Conservation (phyloP, 2,797 vertebrate species). For the Momotus momota region DNA sequence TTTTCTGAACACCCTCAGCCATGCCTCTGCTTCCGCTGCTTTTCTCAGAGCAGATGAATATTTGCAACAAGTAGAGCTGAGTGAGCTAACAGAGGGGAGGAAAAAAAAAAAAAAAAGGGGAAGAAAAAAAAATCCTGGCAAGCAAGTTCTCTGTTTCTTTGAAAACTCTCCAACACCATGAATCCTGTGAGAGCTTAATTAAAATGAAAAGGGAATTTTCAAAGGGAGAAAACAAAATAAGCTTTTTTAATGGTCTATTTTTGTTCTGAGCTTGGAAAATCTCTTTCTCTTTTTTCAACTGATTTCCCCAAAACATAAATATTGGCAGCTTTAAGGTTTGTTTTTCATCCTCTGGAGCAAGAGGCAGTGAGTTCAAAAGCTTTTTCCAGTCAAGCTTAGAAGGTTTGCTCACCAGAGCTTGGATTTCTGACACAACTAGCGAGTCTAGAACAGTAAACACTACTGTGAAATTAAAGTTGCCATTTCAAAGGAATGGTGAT, state of each 20-base stretch:
- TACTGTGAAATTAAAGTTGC: conserved; percentile 23
- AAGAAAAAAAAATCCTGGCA: conserved; percentile 25
- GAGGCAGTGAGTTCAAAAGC: conserved; percentile 60
- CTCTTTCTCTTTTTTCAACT: conserved; percentile 47
- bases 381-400: conserved; percentile 42
- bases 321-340: conserved; percentile 65
- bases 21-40: background rate
- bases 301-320: conserved; percentile 63
- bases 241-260: conserved; percentile 55
- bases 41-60: conserved; percentile 22
- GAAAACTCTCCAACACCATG: conserved; percentile 57
- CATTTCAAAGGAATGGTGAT: conserved; percentile 32
- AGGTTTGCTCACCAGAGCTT: conserved; percentile 26
- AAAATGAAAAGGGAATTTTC: conserved; percentile 57
- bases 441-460: conserved; percentile 38
- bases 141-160: conserved; percentile 51
- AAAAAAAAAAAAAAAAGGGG: background rate
- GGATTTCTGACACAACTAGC: conserved; percentile 38
- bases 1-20: background rate
- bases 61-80: conserved; percentile 55
- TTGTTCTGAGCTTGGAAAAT: conserved; percentile 59
- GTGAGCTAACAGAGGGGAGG: background rate
- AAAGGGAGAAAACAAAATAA: conserved; percentile 52
- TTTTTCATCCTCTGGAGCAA: conserved; percentile 65
- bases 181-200: conserved; percentile 64